Percentiles rank a stretch among this genome's conserved stretches.
phyloP scores from a whole-genome alignment of 2,888 invertebrate species.

The Agrochola macilenta region DNA sequence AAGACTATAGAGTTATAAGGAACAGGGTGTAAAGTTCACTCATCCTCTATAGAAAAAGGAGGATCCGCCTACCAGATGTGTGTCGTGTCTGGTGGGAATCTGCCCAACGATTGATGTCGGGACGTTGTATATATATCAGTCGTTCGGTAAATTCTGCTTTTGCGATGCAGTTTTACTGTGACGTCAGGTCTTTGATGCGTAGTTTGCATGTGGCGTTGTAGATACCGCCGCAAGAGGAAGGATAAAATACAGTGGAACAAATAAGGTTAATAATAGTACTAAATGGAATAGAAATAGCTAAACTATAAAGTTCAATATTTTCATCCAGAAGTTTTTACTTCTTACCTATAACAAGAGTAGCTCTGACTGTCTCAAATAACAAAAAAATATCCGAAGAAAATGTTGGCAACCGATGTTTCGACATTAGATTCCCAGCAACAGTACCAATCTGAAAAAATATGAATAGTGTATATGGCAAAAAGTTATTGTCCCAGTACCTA shows the following conservation, averaged over 20 bases:
- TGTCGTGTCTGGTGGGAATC: no score
- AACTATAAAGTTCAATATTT: not conserved
- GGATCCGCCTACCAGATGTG: no score
- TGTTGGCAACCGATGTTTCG: slow-evolving; percentile 91
- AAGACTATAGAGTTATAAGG: no score
- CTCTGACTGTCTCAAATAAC: slow-evolving; percentile 89
- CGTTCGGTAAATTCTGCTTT: no score
- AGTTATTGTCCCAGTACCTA: not conserved
- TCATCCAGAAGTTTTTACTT: not conserved
- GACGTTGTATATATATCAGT: no score
- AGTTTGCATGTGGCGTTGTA: no score
- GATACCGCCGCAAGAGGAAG: not conserved
- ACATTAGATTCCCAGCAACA: slow-evolving; percentile 92
- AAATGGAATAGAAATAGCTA: not conserved
- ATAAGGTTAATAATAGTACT: no score
- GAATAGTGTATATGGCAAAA: not conserved
- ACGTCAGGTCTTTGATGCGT: no score
- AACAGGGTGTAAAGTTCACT: no score
- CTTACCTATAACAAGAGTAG: slow-evolving; percentile 86
- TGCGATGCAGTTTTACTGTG: no score
- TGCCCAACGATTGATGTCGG: no score
- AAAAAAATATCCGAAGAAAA: slow-evolving; percentile 93
- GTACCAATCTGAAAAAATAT: slow-evolving; percentile 88
- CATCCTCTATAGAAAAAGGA: no score
- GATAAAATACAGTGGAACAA: not conserved